A percentile compares a stretch with the other conserved stretches of the same genome.
Evolutionary conservation across 2,113 vertebrate species (phyloP).

Genomic region (Stegostoma tigrinum): DNA sequence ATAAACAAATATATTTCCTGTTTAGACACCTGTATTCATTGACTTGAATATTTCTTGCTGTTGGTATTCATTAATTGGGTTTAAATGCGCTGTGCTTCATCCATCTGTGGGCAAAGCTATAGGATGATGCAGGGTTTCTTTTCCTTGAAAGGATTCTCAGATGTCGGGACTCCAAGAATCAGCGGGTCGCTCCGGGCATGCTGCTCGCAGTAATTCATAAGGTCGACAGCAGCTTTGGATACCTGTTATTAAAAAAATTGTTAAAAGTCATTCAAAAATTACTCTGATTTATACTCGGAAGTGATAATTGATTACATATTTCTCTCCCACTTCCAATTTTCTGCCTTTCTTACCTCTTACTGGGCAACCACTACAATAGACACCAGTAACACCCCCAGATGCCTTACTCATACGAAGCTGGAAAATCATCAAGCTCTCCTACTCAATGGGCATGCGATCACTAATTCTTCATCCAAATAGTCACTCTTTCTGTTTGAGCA

Average conservation of each 20-base stretch:
- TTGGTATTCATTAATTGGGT: neutral
- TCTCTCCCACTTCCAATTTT: neutral
- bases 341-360: neutral
- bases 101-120: slow-evolving; percentile 53
- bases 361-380: neutral
- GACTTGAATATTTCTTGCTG: slow-evolving; percentile 1
- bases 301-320: neutral
- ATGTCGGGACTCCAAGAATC: slow-evolving; percentile 87
- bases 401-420: neutral
- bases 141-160: slow-evolving; percentile 96
- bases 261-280: neutral
- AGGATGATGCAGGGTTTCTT: slow-evolving; percentile 93
- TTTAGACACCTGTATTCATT: slow-evolving; percentile 21
- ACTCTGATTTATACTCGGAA: neutral
- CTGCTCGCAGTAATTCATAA: slow-evolving; percentile 94
- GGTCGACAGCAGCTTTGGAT: slow-evolving; percentile 84
- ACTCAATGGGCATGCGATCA: neutral
- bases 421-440: neutral
- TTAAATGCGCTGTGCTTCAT: neutral
- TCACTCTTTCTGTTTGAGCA: neutral
- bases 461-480: neutral
- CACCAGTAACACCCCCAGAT: neutral
- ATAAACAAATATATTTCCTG: slow-evolving; percentile 20
- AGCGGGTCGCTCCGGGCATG: slow-evolving; percentile 82
- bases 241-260: slow-evolving; percentile 57